Base-by-base conservation (phyloP, 1,140 invertebrate species). In the Colletes gigas region DNA sequence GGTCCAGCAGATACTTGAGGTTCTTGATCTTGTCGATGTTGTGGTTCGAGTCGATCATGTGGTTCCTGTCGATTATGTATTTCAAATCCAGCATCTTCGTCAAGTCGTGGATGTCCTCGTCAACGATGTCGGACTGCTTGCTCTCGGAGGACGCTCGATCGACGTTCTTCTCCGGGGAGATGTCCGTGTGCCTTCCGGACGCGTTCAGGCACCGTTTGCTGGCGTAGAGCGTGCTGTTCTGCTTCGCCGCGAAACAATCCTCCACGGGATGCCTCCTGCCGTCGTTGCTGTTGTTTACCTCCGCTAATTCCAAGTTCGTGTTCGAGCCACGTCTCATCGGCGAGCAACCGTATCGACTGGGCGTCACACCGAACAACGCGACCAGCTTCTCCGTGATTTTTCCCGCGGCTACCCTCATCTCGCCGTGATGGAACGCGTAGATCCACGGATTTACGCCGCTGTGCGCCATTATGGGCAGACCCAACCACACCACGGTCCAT, bases 361-460 rank as follows among this genome's bases (percentile, higher is more conserved):
- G 91, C 17, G 90, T 93, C 39, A 94, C 91, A 0, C 94, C 93
- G 19, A 94, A 89, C 2, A 92, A 78, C 0, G 90, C 90, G 0
- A 94, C 89, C 7, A 94, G 60, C 55, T 94, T 93, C 69, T 95
- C 94, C 0, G 95, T 89, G 8, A 95, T 94, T 66, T 94, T 93
- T 3, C 94, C 92, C 4, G 95, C 95, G 6, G 95, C 95, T 0
- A 94, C 87, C 21, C 95, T 93, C 86, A 96, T 94, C 84, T 96
- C 95, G 0, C 94, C 94, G 80, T 95, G 96, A 76, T 95, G 94
- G 88, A 95, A 96, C 0, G 95, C 95, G 84, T 96, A 96, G 12
- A 96, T 93, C 95, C 95, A 96, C 0, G 95, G 95, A 86, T 96
- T 96, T 17, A 94, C 90, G 0, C 95, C 94, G 82, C 94, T 95